Percentiles rank a stretch among this genome's conserved stretches.
Evolutionary conservation across 2,888 invertebrate genomes (phyloP).

Genomic region (Heliconius charithonia): DNA sequence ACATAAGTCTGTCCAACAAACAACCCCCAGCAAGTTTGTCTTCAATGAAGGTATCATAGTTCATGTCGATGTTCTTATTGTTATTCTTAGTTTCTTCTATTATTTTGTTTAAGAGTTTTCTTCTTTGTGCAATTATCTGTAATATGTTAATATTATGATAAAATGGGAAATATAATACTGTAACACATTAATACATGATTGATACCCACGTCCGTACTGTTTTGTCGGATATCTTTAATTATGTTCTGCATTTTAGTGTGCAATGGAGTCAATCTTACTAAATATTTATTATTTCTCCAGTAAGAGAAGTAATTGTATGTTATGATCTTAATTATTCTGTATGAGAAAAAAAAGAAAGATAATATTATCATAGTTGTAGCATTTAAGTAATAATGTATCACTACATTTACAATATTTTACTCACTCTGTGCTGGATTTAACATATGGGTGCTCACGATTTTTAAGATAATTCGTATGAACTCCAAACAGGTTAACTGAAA

Average conservation of each 20-base stretch:
- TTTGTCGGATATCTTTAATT: constrained; percentile 50
- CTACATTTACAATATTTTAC: constrained; percentile 17
- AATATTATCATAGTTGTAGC: background rate
- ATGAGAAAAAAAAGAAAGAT: constrained; percentile 28
- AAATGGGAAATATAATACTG: background rate
- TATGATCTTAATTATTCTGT: constrained; percentile 52
- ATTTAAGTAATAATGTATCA: too few species aligned
- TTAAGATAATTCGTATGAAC: constrained; percentile 51
- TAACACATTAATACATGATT: background rate
- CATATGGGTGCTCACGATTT: constrained; percentile 53
- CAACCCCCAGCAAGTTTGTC: constrained; percentile 50
- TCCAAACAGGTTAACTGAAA: constrained; percentile 55
- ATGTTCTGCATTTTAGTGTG: constrained; percentile 54
- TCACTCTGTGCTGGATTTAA: constrained; percentile 52
- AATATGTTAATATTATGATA: constrained; percentile 1
- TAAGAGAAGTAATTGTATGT: constrained; percentile 56
- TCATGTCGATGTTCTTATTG: constrained; percentile 48
- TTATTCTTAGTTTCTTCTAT: constrained; percentile 50
- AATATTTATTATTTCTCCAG: constrained; percentile 54
- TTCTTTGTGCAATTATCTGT: constrained; percentile 52
- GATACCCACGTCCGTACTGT: constrained; percentile 50
- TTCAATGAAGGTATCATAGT: constrained; percentile 46
- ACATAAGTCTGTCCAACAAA: constrained; percentile 54
- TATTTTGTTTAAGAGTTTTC: constrained; percentile 48
- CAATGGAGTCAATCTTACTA: constrained; percentile 51